phyloP scores from a whole-genome alignment of 2,797 vertebrate species.

The Acridotheres tristis region DNA sequence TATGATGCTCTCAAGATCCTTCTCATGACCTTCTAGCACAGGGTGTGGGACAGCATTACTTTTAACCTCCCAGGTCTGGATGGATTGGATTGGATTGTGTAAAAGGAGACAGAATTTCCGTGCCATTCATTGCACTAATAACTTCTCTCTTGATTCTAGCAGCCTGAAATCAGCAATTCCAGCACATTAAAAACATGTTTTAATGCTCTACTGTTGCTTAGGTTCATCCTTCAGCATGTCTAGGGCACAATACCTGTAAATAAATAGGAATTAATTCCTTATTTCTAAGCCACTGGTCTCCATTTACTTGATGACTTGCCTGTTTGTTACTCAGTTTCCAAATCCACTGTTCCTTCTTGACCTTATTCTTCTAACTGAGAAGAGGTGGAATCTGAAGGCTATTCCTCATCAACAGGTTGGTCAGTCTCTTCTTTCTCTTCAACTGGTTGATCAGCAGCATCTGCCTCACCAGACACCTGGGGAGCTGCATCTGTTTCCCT shows the following conservation, averaged over 20 bases:
- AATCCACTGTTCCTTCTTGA: not conserved
- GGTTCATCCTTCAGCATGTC: not conserved
- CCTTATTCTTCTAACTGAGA: not conserved
- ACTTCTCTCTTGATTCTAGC: not conserved
- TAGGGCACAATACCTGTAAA: not conserved
- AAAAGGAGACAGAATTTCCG: not conserved
- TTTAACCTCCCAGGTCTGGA: not conserved
- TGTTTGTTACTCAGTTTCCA: not conserved
- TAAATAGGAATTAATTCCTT: not conserved
- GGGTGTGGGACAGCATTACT: not conserved
- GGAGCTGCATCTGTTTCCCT: not conserved
- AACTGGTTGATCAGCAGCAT: not conserved
- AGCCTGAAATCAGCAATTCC: constrained; percentile 3
- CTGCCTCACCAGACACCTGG: not conserved
- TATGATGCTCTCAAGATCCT: not conserved
- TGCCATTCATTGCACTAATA: not conserved
- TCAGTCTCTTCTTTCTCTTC: not conserved
- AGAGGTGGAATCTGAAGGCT: not conserved
- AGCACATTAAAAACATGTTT: not conserved
- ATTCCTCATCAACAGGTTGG: not conserved
- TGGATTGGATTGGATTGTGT: not conserved
- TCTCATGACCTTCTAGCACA: not conserved
- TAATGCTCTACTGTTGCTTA: not conserved
- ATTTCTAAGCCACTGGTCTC: not conserved
- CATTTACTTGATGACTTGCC: not conserved